Percentiles rank a stretch among this genome's conserved stretches.
Evolutionary conservation across 2,888 invertebrate genomes (phyloP).

Genomic region (Drosophila differens): DNA sequence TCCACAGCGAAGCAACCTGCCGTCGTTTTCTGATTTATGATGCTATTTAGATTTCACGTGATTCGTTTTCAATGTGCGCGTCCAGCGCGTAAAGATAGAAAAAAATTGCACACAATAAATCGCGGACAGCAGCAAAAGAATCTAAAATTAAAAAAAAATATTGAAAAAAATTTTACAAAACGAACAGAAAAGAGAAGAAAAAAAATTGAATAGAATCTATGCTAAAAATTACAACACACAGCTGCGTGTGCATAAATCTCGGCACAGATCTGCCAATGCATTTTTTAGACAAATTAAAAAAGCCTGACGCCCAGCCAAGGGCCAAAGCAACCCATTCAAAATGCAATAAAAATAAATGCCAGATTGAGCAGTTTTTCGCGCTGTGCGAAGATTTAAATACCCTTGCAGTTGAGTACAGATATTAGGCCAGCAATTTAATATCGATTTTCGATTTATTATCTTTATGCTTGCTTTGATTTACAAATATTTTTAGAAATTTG

Average conservation of each 20-base stretch:
- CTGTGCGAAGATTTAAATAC: neutral
- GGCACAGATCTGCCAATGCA: constrained; percentile 56
- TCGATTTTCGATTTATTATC: neutral
- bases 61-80: constrained; percentile 81
- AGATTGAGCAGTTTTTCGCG: too few species aligned
- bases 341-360: constrained; percentile 50
- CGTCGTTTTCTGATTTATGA: constrained; percentile 82
- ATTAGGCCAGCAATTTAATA: neutral
- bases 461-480: neutral
- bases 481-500: neutral
- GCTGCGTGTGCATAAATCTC: constrained; percentile 79
- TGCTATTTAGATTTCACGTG: constrained; percentile 82
- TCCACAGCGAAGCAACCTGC: constrained; percentile 72
- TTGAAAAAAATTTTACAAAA: constrained; percentile 22
- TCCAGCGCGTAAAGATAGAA: constrained; percentile 70
- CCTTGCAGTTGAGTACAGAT: neutral
- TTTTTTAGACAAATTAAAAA: constrained; percentile 60
- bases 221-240: constrained; percentile 79
- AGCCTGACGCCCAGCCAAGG: constrained; percentile 32
- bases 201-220: constrained; percentile 45
- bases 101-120: constrained; percentile 76
- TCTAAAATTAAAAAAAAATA: constrained; percentile 27
- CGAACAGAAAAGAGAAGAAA: constrained; percentile 5
- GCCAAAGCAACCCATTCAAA: constrained; percentile 56
- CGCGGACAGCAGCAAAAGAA: constrained; percentile 50